Base-by-base conservation (phyloP, 2,888 invertebrate genomes). In the Watsonalla binaria region DNA sequence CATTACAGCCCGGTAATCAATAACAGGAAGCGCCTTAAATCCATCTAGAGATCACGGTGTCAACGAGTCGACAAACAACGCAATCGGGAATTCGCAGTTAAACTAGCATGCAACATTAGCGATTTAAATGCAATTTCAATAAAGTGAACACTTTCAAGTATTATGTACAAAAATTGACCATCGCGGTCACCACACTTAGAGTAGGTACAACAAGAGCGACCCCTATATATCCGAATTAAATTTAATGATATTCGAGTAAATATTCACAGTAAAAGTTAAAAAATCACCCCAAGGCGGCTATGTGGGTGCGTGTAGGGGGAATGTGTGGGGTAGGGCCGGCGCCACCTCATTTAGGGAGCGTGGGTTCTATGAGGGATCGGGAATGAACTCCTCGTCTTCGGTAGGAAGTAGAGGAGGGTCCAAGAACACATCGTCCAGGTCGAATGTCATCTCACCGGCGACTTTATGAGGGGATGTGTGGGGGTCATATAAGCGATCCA, bases 171-270 rank as follows among this genome's bases (percentile, higher is more conserved):
- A 80, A 73, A 70, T 70, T 42, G 77, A 75, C 78, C 74, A 64
- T 63, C 60, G 58, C 52, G 58, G 74, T 76, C 66, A 78, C 64
- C 75, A 71, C 74, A 69, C 42, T 42, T 72, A 75, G 72, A 78
- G 72, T 62, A 71, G 61, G 69, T 72, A 63, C 48, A 57, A 77
- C 70, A 73, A 79, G 79, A 80, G 76, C 72, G 68, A 74, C 72
- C 68, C 75, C 72, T 72, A 76, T 72, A 75, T 74, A 77, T 80
- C 76, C 80, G 80, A 83, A 81, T 77, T 77, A 76, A 76, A 80
- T 78, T 76, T 78, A 80, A 81, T 80, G 83, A 86, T 89, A 88
- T 90, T 89, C 89, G 89, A 89, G 89, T 85, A 86, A 82, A 86
- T 84, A 85, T 86, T 86, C 80, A 87, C 86, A 84, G 82, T 81